phyloP scores from a whole-genome alignment of 2,888 invertebrate genomes.

The Cephus runcator region DNA sequence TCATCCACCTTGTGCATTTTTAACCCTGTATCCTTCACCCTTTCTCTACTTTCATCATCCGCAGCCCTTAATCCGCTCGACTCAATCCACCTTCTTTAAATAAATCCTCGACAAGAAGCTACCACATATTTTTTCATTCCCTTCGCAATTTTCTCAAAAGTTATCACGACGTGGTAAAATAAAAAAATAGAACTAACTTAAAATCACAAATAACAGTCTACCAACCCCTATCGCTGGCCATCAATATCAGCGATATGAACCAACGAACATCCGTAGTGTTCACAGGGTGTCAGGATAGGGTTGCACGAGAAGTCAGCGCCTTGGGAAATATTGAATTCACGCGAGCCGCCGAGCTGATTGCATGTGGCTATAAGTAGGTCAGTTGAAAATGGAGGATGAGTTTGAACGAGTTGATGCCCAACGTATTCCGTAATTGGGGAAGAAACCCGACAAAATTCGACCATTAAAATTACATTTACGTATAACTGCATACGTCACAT shows the following conservation, averaged over 20 bases:
- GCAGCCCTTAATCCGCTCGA: not conserved
- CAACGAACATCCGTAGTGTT: not conserved
- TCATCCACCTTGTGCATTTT: not conserved
- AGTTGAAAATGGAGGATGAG: slow-evolving; percentile 23
- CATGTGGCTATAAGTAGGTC: slow-evolving; percentile 43
- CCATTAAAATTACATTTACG: not conserved
- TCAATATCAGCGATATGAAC: not conserved
- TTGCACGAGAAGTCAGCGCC: not conserved
- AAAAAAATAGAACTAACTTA: not conserved
- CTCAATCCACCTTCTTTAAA: not conserved
- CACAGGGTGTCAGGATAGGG: not conserved
- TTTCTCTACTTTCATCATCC: not conserved
- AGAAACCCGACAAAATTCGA: not conserved
- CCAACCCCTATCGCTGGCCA: not conserved
- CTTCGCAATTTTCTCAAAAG: not conserved
- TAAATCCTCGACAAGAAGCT: not conserved
- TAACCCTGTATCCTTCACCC: not conserved
- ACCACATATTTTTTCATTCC: not conserved
- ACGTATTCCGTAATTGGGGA: not conserved
- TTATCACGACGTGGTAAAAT: not conserved
- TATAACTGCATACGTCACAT: not conserved
- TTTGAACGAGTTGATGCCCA: not conserved
- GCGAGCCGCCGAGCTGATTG: slow-evolving; percentile 7
- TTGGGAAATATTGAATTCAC: slow-evolving; percentile 42
- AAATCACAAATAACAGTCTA: not conserved